A percentile compares a stretch with the other conserved stretches of the same genome.
Evolutionary conservation across 2,797 vertebrate genomes (phyloP).

Genomic region (Malacoctenus gilli): DNA sequence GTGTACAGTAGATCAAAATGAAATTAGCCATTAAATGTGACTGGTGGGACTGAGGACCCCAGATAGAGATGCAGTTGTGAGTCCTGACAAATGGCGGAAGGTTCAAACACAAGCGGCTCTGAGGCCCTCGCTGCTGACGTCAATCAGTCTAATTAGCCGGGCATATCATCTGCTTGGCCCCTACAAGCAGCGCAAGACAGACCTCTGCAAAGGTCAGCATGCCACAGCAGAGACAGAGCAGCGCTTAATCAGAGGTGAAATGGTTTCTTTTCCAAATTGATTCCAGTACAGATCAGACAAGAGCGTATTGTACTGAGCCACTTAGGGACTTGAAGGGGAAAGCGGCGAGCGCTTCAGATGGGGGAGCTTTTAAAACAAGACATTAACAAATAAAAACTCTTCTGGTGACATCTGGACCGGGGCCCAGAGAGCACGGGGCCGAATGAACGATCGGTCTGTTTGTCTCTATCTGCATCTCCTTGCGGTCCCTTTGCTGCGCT

Average conservation of each 20-base stretch:
- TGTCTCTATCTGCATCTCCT: conserved; percentile 48
- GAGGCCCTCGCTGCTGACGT: conserved; percentile 71
- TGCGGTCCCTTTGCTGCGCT: conserved; percentile 31
- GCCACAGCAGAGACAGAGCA: conserved; percentile 78
- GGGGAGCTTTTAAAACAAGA: conserved; percentile 72
- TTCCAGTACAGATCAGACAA: conserved; percentile 80
- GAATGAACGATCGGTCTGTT: conserved; percentile 54
- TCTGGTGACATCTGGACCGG: conserved; percentile 70
- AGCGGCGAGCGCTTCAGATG: conserved; percentile 64
- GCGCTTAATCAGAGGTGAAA: conserved; percentile 82
- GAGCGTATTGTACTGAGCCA: conserved; percentile 76
- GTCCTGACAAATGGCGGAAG: conserved; percentile 60
- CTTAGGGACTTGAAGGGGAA: conserved; percentile 67
- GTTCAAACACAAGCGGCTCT: conserved; percentile 74
- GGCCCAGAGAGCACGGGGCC: conserved; percentile 51
- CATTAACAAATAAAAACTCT: conserved; percentile 75
- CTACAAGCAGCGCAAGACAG: conserved; percentile 71
- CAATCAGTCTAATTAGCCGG: conserved; percentile 77
- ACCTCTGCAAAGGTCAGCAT: conserved; percentile 83
- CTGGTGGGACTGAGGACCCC: conserved; percentile 24
- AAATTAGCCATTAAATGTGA: conserved; percentile 35
- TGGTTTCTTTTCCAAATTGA: conserved; percentile 83
- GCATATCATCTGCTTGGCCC: conserved; percentile 69
- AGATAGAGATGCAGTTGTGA: conserved; percentile 55
- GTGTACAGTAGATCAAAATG: conserved; percentile 18